Evolutionary conservation across 1,140 invertebrate species (phyloP).

Genomic region (Papilio glaucus): DNA sequence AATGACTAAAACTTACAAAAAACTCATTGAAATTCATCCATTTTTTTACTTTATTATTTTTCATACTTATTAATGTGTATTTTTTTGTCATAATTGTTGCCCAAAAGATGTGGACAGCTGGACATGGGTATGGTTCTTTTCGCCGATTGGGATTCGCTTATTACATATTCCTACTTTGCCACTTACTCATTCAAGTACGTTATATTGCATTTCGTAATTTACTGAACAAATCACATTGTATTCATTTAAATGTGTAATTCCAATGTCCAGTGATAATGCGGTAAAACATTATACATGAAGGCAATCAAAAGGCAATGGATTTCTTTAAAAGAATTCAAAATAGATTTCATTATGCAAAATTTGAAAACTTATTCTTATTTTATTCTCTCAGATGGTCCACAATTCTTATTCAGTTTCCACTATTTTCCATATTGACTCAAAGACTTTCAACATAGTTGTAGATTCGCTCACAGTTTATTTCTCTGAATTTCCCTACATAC

Average conservation of each 20-base stretch:
- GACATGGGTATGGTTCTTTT: too few species aligned
- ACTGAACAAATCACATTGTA: too few species aligned
- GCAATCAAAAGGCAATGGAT: conserved; percentile 18
- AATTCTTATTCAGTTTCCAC: conserved; percentile 38
- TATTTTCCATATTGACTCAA: conserved; percentile 39
- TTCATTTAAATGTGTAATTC: background rate
- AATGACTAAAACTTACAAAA: too few species aligned
- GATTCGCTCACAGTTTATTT: conserved; percentile 49
- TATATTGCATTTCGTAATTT: too few species aligned
- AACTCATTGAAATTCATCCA: too few species aligned
- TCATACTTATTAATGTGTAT: too few species aligned
- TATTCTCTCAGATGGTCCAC: conserved; percentile 35
- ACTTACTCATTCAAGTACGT: too few species aligned
- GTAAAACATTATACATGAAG: background rate
- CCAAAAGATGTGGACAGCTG: too few species aligned
- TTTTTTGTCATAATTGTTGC: too few species aligned
- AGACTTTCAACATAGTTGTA: conserved; percentile 39
- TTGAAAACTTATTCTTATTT: conserved; percentile 37
- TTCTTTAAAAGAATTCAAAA: conserved; percentile 6
- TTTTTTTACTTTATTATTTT: too few species aligned
- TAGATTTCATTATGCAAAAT: conserved; percentile 35
- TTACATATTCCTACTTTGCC: too few species aligned
- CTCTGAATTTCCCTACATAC: conserved; percentile 57
- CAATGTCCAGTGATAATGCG: background rate
- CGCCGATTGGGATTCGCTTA: too few species aligned